Evolutionary conservation across 2,797 vertebrate species (phyloP).

Genomic region (Pelodytes ibericus): DNA sequence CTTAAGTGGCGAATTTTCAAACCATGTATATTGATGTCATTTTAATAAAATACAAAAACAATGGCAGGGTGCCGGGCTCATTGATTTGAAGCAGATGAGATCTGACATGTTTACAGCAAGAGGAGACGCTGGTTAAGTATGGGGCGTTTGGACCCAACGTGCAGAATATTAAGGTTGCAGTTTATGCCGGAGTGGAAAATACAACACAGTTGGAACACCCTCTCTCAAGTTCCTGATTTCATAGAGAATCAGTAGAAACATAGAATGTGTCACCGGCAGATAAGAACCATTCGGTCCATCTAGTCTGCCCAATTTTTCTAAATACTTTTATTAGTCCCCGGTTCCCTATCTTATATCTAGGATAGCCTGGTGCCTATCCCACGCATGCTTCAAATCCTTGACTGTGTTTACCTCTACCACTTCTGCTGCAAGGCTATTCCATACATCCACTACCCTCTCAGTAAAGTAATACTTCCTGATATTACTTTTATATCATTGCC

Average conservation of each 20-base stretch:
- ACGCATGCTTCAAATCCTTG: too few species aligned
- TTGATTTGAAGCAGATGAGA: constrained; percentile 59
- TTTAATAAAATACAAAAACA: constrained; percentile 65
- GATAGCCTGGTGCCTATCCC: too few species aligned
- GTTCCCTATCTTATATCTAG: too few species aligned
- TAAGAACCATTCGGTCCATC: too few species aligned
- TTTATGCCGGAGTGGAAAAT: constrained; percentile 12
- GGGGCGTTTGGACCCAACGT: constrained; percentile 14
- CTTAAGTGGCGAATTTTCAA: constrained; percentile 59
- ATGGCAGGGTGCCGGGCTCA: constrained; percentile 40
- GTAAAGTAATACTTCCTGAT: too few species aligned
- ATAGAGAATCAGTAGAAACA: neutral
- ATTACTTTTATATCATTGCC: too few species aligned
- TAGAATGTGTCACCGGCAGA: neutral
- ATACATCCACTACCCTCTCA: too few species aligned
- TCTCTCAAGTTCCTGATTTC: neutral
- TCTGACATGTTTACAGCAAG: constrained; percentile 39
- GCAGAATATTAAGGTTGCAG: constrained; percentile 22
- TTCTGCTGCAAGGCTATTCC: too few species aligned
- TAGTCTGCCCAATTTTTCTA: too few species aligned
- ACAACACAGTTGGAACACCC: neutral
- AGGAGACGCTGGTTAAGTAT: constrained; percentile 27
- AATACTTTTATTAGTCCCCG: too few species aligned
- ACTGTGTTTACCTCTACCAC: too few species aligned
- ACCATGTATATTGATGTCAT: constrained; percentile 61